phyloP scores from a whole-genome alignment of 2,888 invertebrate species.

The Apodemia zela region DNA sequence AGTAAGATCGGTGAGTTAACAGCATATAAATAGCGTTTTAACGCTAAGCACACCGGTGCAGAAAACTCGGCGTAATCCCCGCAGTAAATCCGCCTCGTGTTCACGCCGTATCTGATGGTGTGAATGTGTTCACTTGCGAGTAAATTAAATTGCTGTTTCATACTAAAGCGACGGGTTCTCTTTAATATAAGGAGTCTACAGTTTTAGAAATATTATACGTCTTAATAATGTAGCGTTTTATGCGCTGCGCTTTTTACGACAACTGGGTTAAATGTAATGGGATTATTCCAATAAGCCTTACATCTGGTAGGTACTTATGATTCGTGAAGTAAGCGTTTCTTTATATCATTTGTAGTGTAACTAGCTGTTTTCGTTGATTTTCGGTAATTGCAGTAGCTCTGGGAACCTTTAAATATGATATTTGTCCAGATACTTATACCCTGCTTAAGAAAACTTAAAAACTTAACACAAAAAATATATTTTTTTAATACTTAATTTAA shows the following conservation, averaged over 20 bases:
- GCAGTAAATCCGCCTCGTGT: slow-evolving; percentile 14
- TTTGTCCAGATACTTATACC: too few species aligned
- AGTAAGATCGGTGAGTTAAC: neutral
- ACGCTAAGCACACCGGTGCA: slow-evolving; percentile 12
- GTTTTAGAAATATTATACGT: neutral
- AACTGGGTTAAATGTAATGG: neutral
- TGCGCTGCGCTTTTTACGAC: neutral
- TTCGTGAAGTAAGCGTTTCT: too few species aligned
- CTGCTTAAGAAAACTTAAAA: too few species aligned
- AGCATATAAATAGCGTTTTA: slow-evolving; percentile 7
- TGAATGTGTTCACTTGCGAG: slow-evolving; percentile 9
- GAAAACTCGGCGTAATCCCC: slow-evolving; percentile 8
- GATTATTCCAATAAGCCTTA: too few species aligned
- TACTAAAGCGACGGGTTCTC: neutral
- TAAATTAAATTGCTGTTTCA: slow-evolving; percentile 11
- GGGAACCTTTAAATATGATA: too few species aligned
- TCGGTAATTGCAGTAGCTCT: too few species aligned
- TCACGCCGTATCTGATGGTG: slow-evolving; percentile 4
- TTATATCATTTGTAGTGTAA: too few species aligned
- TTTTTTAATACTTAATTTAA: too few species aligned
- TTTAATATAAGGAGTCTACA: neutral
- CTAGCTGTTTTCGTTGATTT: too few species aligned
- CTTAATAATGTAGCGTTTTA: neutral
- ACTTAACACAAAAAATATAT: too few species aligned
- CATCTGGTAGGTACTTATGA: too few species aligned